These are phyloP conservation scores for Dendrocincla tyrannina DNA, from an alignment of 2,797 vertebrate species.

Conservation along the genomic window DNA sequence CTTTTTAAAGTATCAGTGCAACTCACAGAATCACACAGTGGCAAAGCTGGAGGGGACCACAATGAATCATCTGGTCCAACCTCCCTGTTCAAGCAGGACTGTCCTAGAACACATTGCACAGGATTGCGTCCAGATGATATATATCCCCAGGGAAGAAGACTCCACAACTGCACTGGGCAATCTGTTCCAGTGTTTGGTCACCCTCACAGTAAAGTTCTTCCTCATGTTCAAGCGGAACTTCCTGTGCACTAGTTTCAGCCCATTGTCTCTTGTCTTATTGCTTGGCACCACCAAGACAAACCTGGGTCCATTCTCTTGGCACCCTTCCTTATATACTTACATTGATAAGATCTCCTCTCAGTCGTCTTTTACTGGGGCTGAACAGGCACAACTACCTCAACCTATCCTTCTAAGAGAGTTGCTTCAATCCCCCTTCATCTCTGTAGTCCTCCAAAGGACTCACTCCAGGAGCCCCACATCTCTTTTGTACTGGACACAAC, in stretches of 20 bases:
- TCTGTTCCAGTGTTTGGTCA: background rate
- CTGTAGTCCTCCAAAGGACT: fast-evolving
- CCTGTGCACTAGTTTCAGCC: background rate
- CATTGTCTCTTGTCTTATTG: background rate
- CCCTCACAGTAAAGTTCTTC: background rate
- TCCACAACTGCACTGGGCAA: background rate
- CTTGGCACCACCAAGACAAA: background rate
- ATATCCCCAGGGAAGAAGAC: background rate
- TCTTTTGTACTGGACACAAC: no score
- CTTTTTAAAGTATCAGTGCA: background rate
- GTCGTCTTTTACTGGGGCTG: background rate
- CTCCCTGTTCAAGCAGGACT: background rate
- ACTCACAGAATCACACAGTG: background rate
- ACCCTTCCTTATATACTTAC: background rate
- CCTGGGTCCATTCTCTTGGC: background rate
- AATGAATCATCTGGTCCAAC: background rate
- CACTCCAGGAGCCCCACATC: no score
- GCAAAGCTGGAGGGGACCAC: background rate
- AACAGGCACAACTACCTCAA: background rate
- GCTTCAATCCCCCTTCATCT: background rate
- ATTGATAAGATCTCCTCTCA: background rate
- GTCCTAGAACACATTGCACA: background rate
- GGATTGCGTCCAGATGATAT: background rate
- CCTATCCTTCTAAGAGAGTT: background rate
- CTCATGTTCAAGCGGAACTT: background rate